Evolutionary conservation across 2,888 invertebrate genomes (phyloP), one percentile per base, ranked within the genome.

Genomic region (Amaurobius ferox): DNA sequence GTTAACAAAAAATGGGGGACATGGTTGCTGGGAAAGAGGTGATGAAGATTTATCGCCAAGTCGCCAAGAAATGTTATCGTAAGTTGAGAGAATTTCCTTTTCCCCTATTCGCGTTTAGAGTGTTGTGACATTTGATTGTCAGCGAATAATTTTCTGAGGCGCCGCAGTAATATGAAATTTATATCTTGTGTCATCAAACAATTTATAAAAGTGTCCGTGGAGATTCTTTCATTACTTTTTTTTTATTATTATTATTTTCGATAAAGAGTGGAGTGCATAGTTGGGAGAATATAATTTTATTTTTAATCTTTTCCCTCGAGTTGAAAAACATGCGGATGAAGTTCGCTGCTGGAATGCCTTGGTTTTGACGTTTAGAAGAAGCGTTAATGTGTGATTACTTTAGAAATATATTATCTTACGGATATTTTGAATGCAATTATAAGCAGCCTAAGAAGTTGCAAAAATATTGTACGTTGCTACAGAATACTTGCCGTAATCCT

Each of bases 71-170:
- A n/a, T 32, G 66, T 32, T 66, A 32, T 32, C 32, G 9, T 19
- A 19, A 32, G 32, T 35, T 32, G 32, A n/a, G 28, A 28, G 16
- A 30, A 7, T 11, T 30, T 29, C 29, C 19, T 64, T 29, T 62
- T 62, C 9, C 11, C 26, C 64, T 64, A 2, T 30, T 64, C 29
- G 1, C 1, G 3, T 13, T 3, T 13, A 7, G 3, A 19, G 9
- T 70, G 74, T 81, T 81, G 70, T 81, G 74, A 76, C 74, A 81
- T 68, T 68, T 76, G 68, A 23, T 62, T 72, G 81, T 81, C 81
- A 81, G 68, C 81, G 62, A 39, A 23, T 68, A 39, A 55, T 44
- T 76, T 32, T 26, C 23, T 39, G 40, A 28, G 48, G 74, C 39
- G 23, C 39, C 16, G 81, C 32, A 48, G 73, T 76, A 72, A 81